Base-by-base conservation (phyloP, 30 jellyfish, hydroid and myxozoan species). In the Mastigias papua region DNA sequence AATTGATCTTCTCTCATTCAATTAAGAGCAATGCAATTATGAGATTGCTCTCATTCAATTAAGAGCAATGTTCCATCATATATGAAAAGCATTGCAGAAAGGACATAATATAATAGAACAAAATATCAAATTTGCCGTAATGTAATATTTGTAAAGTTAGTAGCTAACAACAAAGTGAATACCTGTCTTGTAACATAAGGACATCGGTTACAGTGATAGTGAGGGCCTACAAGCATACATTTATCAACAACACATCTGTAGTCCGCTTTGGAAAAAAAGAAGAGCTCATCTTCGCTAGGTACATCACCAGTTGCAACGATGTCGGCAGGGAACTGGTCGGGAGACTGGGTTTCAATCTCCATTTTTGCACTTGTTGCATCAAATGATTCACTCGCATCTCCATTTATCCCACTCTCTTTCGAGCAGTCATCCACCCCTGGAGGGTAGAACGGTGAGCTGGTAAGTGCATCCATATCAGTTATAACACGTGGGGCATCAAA, bases 141-240 rank as follows among this genome's bases (percentile, higher is more conserved):
- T n/a, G n/a, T n/a, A n/a, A n/a, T n/a, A n/a, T n/a, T n/a, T n/a
- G n/a, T n/a, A n/a, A n/a, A n/a, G n/a, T n/a, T n/a, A n/a, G n/a
- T n/a, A n/a, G n/a, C n/a, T n/a, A n/a, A n/a, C n/a, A n/a, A n/a
- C n/a, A n/a, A n/a, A n/a, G n/a, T n/a, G n/a, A 80, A 21, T 69
- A 83, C 92, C 92, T 83, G 92, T 83, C 86, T 69, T 16, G 92
- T 69, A 20, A 83, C 92, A 37, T 67, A 83, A 21, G 92, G 92
- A 50, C 92, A 83, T 35, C 92, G 82, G 31, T 83, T 62, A 80
- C 92, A 83, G 70, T 83, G 92, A 21, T 69, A 83, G 70, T 83
- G 92, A 19, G 82, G 86, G 25, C 92, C 92, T 9, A 48, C 57
- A n/a, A 71, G 66, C 17, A 25, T 35, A 48, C 92, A 83, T 26